These are phyloP conservation scores for Steinernema feltiae DNA, from an alignment of 1,140 invertebrate genomes.

Conservation along the genomic window DNA sequence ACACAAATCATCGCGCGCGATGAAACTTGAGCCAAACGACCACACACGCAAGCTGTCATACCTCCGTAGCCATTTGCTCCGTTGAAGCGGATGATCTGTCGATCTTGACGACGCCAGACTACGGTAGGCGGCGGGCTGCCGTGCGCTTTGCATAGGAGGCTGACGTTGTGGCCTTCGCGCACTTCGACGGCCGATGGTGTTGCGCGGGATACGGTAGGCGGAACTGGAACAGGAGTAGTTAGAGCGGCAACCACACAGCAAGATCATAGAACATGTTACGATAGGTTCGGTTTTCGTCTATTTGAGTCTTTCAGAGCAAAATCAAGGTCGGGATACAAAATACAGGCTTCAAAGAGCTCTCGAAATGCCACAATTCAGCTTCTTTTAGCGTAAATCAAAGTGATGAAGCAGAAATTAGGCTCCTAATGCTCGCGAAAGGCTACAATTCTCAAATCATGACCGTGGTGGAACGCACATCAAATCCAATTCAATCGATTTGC, in stretches of 20 bases:
- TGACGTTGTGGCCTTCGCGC: constrained; percentile 79
- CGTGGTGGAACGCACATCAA: no score
- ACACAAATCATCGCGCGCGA: neutral
- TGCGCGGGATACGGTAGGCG: constrained; percentile 64
- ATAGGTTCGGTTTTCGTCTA: no score
- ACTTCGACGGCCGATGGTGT: constrained; percentile 81
- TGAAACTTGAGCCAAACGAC: neutral
- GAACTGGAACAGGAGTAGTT: constrained; percentile 58
- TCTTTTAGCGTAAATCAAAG: no score
- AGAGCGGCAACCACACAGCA: no score
- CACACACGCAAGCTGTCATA: constrained; percentile 18
- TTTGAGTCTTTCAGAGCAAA: constrained; percentile 28
- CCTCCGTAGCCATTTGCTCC: constrained; percentile 41
- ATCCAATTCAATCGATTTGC: no score
- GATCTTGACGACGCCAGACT: constrained; percentile 83
- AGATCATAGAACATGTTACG: no score
- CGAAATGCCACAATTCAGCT: no score
- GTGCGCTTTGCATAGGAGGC: constrained; percentile 75
- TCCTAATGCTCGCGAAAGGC: no score
- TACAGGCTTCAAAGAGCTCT: no score
- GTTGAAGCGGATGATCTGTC: constrained; percentile 68
- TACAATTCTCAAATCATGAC: no score
- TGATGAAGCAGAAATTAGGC: no score
- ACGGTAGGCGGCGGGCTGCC: constrained; percentile 79
- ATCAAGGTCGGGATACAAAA: neutral